These are phyloP conservation scores for Amiota mariae DNA, from an alignment of 2,888 invertebrate species.

Conservation along the genomic window DNA sequence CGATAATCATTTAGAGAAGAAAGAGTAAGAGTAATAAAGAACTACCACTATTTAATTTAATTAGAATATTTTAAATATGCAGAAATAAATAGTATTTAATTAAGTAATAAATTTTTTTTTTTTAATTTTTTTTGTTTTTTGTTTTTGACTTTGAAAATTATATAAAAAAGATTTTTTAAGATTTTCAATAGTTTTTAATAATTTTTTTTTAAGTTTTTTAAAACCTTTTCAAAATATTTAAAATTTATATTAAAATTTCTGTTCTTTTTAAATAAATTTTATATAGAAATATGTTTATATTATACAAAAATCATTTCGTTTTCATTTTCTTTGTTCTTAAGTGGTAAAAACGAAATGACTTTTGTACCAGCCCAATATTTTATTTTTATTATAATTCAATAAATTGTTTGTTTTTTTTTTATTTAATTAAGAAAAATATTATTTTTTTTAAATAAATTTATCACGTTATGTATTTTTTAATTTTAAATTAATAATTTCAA, in stretches of 20 bases:
- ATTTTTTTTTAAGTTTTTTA: background rate
- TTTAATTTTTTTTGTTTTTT: conserved; percentile 25
- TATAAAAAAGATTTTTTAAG: conserved; percentile 1
- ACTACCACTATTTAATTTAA: conserved; percentile 35
- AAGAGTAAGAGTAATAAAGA: conserved; percentile 34
- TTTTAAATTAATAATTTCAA: conserved; percentile 25
- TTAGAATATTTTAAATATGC: conserved; percentile 45
- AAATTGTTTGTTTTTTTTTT: conserved; percentile 2
- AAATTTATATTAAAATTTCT: conserved; percentile 3
- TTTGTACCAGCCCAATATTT: too few relatives aligned
- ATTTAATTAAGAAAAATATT: background rate
- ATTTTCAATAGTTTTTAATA: background rate
- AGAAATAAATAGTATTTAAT: conserved; percentile 39
- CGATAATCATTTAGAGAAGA: conserved; percentile 46
- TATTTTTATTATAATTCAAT: background rate
- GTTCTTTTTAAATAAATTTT: conserved; percentile 20
- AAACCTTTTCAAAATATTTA: too few relatives aligned
- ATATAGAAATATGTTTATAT: conserved; percentile 3
- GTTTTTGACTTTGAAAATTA: conserved; percentile 20
- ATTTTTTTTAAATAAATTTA: conserved; percentile 36
- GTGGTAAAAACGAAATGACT: too few relatives aligned
- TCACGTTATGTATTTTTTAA: conserved; percentile 39
- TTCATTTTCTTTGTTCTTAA: too few relatives aligned
- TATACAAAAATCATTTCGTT: background rate
- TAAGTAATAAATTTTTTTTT: conserved; percentile 36